These are phyloP conservation scores for Mycetomoellerius zeteki DNA, from an alignment of 1,140 invertebrate genomes.

Conservation along the genomic window DNA sequence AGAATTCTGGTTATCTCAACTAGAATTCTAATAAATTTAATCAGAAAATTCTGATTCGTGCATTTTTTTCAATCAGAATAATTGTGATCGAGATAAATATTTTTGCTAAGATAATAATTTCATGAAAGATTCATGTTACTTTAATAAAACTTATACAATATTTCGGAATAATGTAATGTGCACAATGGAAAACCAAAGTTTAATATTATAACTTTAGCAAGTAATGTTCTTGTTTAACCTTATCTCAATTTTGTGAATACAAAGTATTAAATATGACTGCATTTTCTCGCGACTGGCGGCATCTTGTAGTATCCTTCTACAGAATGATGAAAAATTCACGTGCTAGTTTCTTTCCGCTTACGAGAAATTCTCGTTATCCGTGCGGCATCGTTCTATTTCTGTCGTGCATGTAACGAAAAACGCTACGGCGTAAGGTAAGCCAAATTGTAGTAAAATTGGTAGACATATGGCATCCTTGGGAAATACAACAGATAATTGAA, in stretches of 20 bases:
- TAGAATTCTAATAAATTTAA: no score
- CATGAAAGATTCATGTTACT: neutral
- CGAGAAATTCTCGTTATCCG: conserved; percentile 53
- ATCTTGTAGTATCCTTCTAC: conserved; percentile 18
- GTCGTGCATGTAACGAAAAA: conserved; percentile 38
- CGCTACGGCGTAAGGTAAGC: conserved; percentile 26
- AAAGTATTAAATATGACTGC: conserved; percentile 26
- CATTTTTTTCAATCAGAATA: conserved; percentile 1
- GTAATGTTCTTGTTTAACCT: conserved; percentile 3
- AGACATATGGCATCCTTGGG: conserved; percentile 53
- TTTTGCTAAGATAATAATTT: neutral
- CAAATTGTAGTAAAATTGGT: conserved; percentile 58
- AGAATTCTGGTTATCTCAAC: no score
- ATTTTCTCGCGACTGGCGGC: conserved; percentile 25
- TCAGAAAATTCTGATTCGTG: no score
- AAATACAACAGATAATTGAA: conserved; percentile 63
- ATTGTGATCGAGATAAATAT: neutral
- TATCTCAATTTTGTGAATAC: conserved; percentile 10
- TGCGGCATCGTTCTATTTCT: conserved; percentile 46
- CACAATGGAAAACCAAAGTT: neutral
- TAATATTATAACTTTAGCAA: neutral
- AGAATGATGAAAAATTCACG: conserved; percentile 66
- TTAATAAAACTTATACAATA: neutral
- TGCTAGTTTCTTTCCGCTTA: conserved; percentile 52
- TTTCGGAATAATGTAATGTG: neutral